Percentiles rank a stretch among this genome's conserved stretches.
phyloP scores from a whole-genome alignment of 2,888 invertebrate species.

The Tortrix viridana region DNA sequence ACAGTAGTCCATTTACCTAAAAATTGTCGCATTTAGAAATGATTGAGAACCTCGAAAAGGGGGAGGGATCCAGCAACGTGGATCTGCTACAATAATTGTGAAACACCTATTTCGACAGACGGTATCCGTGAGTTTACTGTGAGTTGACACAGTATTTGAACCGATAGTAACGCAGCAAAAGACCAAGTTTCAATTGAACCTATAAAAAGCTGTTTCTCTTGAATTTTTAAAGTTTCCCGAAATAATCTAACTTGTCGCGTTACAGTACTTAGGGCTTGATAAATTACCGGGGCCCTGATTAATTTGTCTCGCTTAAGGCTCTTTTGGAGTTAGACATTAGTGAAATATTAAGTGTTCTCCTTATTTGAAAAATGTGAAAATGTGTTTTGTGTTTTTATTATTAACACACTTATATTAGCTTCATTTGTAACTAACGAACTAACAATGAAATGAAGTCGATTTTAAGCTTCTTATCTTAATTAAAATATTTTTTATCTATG shows the following conservation, averaged over 20 bases:
- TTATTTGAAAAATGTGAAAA: too few relatives aligned
- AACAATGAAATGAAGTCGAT: too few relatives aligned
- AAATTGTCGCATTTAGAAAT: too few relatives aligned
- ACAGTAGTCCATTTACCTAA: too few relatives aligned
- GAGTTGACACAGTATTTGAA: not conserved
- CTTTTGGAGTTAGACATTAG: not conserved
- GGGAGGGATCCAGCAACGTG: too few relatives aligned
- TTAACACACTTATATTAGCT: too few relatives aligned
- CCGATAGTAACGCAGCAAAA: conserved; percentile 23
- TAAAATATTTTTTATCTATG: too few relatives aligned
- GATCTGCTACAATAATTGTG: not conserved
- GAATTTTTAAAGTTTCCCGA: conserved; percentile 26
- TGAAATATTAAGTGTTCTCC: too few relatives aligned
- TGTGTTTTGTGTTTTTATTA: too few relatives aligned
- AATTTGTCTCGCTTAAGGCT: conserved; percentile 8
- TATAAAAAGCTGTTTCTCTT: conserved; percentile 25
- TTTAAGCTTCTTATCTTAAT: too few relatives aligned
- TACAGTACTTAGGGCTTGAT: conserved; percentile 20
- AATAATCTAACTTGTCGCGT: conserved; percentile 35
- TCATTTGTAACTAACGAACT: too few relatives aligned
- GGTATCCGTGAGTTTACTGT: not conserved
- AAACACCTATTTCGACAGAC: not conserved
- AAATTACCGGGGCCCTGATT: conserved; percentile 16
- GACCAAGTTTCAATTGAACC: conserved; percentile 26
- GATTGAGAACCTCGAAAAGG: too few relatives aligned